Percentiles rank a stretch among this genome's conserved stretches.
Evolutionary conservation across 1,140 invertebrate species (phyloP).

Genomic region (Dreissena rostriformis): DNA sequence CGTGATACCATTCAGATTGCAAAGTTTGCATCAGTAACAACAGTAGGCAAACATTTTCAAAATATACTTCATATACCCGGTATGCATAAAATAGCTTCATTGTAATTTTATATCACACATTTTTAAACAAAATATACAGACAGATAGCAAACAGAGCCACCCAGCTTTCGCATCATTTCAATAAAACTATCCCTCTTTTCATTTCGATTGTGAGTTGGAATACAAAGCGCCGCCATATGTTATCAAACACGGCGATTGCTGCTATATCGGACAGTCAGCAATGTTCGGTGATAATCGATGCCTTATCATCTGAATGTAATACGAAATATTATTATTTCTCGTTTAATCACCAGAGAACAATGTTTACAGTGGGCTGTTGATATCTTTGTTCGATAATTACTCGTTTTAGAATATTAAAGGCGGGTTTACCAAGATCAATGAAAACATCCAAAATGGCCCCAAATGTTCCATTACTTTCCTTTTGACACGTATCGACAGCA

Average conservation of each 20-base stretch:
- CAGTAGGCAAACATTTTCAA: too few relatives aligned
- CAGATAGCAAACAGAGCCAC: background rate
- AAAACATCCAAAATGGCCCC: too few relatives aligned
- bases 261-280: background rate
- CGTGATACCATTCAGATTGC: too few relatives aligned
- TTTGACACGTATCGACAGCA: too few relatives aligned
- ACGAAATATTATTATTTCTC: slow-evolving; percentile 5
- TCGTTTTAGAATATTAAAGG: background rate
- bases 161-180: background rate
- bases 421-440: too few relatives aligned
- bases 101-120: too few relatives aligned
- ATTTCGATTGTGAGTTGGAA: background rate
- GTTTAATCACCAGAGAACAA: background rate
- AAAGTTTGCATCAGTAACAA: too few relatives aligned
- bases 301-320: background rate
- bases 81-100: too few relatives aligned
- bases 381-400: background rate
- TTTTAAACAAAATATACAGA: background rate
- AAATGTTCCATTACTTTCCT: too few relatives aligned
- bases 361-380: background rate
- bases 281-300: background rate
- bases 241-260: too few relatives aligned
- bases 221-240: too few relatives aligned
- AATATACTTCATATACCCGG: too few relatives aligned
- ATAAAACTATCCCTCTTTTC: background rate